Base-by-base conservation (phyloP, 2,888 invertebrate genomes). In the Sminthurides aquaticus region DNA sequence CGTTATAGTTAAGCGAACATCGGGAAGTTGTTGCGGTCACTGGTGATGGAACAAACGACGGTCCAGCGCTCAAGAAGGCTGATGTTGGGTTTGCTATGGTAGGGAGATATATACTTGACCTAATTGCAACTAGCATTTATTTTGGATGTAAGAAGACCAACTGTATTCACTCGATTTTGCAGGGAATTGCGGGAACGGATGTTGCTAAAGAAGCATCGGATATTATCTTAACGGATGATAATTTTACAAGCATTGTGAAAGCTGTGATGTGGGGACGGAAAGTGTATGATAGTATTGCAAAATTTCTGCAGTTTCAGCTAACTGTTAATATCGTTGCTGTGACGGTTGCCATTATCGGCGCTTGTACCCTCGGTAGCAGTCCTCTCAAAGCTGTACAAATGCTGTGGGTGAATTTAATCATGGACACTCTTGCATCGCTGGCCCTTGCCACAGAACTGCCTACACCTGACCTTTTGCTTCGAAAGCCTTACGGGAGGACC, bases 231-330 rank as follows among this genome's bases (percentile, higher is more conserved):
- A 98, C 97, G 25, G 98, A 98, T 81, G 98, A 99, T 82, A 99
- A 98, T 82, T 99, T 98, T 83, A 93, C 94, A 76, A 95, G 94
- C 77, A 98, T 98, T 80, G 97, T 99, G 74, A 98, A 97, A 80
- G 97, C 98, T 69, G 97, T 98, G 72, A 97, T 99, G 96, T 99
- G 98, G 98, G 98, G 98, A 69, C 86, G 98, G 75, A 99, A 99
- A 81, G 98, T 98, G 62, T 98, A 98, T 81, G 98, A 98, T 84
- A 94, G 93, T 79, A 99, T 99, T 81, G 95, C 97, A 71, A 99
- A 98, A 84, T 99, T 98, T 83, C 84, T 99, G 76, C 97, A 98
- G 84, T 99, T 98, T 84, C 98, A 99, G 82, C 84, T 98, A 76
- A 99, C 98, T 67, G 98, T 99, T 76, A 99, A 99, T 81, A 89